These are phyloP conservation scores for Drosophila guanche DNA, from an alignment of 1,140 invertebrate species.

Conservation along the genomic window DNA sequence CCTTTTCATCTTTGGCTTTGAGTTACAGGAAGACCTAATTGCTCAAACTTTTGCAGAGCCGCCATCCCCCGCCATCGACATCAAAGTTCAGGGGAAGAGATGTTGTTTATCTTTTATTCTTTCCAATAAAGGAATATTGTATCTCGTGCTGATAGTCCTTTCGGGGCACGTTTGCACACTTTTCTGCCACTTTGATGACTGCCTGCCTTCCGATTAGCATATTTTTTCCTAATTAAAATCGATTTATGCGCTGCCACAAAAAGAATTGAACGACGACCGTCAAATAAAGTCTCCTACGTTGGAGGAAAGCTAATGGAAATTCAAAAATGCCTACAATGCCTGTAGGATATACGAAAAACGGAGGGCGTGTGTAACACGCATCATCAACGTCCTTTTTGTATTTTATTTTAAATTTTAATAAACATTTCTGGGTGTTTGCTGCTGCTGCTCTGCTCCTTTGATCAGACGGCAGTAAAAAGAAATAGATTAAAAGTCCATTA, in stretches of 20 bases:
- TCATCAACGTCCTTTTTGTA: conserved; percentile 38
- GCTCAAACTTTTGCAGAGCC: conserved; percentile 10
- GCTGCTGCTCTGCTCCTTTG: conserved; percentile 43
- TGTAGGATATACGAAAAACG: background rate
- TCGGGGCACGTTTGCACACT: conserved; percentile 46
- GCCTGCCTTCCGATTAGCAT: conserved; percentile 43
- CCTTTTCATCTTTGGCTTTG: conserved; percentile 25
- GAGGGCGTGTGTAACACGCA: conserved; percentile 29
- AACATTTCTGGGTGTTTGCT: conserved; percentile 48
- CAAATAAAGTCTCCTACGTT: conserved; percentile 49
- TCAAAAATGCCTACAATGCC: conserved; percentile 6
- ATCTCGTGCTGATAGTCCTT: conserved; percentile 28
- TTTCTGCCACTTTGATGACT: conserved; percentile 44
- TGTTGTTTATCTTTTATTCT: background rate
- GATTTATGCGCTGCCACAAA: conserved; percentile 61
- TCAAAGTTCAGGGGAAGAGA: conserved; percentile 27
- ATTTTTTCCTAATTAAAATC: conserved; percentile 56
- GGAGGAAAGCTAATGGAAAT: conserved; percentile 60
- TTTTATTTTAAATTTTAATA: conserved; percentile 63
- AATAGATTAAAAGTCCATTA: conserved; percentile 80
- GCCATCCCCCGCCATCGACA: conserved; percentile 2
- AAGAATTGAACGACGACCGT: conserved; percentile 47
- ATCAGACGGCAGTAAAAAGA: conserved; percentile 55
- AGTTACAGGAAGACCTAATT: background rate
- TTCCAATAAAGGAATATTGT: background rate